Conservation (phyloP, 2,888 invertebrate species). For the Hofmannophila pseudospretella region DNA sequence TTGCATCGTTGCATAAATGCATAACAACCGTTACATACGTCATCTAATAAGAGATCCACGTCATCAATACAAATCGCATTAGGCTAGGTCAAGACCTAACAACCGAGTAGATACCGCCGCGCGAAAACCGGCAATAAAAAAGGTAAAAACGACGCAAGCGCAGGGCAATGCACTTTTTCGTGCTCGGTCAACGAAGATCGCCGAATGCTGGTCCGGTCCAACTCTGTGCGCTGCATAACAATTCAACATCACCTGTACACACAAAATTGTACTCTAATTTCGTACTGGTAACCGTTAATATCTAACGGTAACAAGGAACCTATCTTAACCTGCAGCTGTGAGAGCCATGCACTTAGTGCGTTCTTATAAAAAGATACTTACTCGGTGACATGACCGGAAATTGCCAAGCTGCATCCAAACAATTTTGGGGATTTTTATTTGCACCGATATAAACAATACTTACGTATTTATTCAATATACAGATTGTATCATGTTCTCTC, state of each 20-base stretch:
- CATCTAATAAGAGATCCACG: not conserved
- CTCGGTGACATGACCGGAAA: not conserved
- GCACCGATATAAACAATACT: too few relatives aligned
- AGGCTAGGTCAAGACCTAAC: constrained; percentile 74
- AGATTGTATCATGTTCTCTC: too few relatives aligned
- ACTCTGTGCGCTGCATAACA: constrained; percentile 54
- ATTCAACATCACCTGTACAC: constrained; percentile 19
- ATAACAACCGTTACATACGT: not conserved
- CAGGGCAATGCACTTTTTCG: constrained; percentile 69
- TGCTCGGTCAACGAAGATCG: constrained; percentile 54
- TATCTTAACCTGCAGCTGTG: constrained; percentile 4
- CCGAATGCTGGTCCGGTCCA: constrained; percentile 38
- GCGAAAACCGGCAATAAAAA: constrained; percentile 47
- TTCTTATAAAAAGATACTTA: not conserved
- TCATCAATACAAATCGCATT: constrained; percentile 59
- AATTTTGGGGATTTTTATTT: too few relatives aligned
- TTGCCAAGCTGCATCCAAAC: not conserved
- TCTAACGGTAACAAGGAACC: not conserved
- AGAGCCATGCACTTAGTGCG: constrained; percentile 1
- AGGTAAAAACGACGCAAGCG: constrained; percentile 34
- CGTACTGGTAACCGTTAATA: not conserved
- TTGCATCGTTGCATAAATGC: not conserved
- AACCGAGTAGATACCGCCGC: constrained; percentile 50
- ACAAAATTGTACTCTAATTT: constrained; percentile 19
- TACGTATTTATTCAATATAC: too few relatives aligned